These are phyloP conservation scores for Bicyclus anynana DNA, from an alignment of 1,140 invertebrate genomes.

Conservation along the genomic window DNA sequence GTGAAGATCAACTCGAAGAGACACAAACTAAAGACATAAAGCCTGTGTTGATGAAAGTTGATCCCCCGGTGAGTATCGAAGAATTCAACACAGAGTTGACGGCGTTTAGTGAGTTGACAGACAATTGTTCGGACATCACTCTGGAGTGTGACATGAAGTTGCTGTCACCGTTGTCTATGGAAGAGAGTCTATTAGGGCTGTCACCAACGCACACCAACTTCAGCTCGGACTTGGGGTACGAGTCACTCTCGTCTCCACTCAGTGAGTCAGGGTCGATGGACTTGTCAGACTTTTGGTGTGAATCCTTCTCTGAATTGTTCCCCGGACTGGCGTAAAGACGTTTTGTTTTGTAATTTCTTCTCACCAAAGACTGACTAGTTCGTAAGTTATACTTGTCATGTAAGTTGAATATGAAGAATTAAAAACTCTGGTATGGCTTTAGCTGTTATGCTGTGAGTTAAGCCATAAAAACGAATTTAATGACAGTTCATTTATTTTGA, in stretches of 20 bases:
- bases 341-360: constrained; percentile 40
- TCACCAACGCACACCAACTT: constrained; percentile 66
- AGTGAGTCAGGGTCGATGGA: constrained; percentile 68
- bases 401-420: too few species aligned
- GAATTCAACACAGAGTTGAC: constrained; percentile 38
- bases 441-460: too few species aligned
- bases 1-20: constrained; percentile 79
- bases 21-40: constrained; percentile 50
- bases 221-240: constrained; percentile 79
- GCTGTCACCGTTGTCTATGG: constrained; percentile 63
- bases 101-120: constrained; percentile 49
- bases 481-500: too few species aligned
- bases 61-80: too few species aligned
- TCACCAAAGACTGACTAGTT: constrained; percentile 73
- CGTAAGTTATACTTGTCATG: constrained; percentile 23
- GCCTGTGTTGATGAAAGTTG: too few species aligned
- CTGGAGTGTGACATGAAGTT: constrained; percentile 70
- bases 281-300: constrained; percentile 80
- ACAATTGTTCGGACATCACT: constrained; percentile 55
- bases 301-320: constrained; percentile 81
- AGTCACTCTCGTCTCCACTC: constrained; percentile 77
- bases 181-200: constrained; percentile 49
- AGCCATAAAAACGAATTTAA: too few species aligned
- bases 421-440: too few species aligned
- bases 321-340: constrained; percentile 76